Percentiles rank a stretch among this genome's conserved stretches.
These are phyloP conservation scores for Fregata magnificens DNA, from an alignment of 2,113 vertebrate genomes.

Conservation along the genomic window DNA sequence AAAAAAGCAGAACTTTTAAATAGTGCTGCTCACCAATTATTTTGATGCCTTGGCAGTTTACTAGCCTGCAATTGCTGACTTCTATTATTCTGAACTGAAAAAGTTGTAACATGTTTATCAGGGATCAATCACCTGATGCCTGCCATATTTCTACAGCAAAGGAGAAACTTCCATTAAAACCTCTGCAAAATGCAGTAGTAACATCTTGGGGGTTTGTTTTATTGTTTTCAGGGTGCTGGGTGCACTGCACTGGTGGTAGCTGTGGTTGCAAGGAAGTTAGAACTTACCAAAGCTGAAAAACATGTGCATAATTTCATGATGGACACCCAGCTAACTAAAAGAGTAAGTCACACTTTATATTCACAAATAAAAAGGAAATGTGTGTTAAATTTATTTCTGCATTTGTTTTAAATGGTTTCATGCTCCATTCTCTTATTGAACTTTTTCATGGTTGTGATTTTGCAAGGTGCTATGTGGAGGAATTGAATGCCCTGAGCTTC, in stretches of 20 bases:
- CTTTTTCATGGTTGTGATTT: neutral
- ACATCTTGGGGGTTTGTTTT: neutral
- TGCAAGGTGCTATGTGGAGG: neutral
- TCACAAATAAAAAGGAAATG: neutral
- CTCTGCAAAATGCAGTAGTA: neutral
- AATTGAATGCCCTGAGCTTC: neutral
- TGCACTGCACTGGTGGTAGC: slow-evolving; percentile 97
- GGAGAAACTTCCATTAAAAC: neutral
- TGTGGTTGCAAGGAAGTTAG: slow-evolving; percentile 95
- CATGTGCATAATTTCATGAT: slow-evolving; percentile 99
- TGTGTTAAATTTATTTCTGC: neutral
- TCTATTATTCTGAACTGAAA: neutral
- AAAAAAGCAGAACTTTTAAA: neutral
- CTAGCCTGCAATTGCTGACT: neutral
- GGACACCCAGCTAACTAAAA: slow-evolving; percentile 97
- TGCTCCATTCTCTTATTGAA: neutral
- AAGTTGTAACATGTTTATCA: neutral
- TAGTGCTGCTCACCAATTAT: neutral
- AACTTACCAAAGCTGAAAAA: slow-evolving; percentile 99
- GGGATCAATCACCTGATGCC: neutral
- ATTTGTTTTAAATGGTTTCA: neutral
- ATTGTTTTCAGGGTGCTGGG: slow-evolving; percentile 86
- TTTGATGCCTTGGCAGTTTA: neutral
- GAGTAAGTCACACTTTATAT: slow-evolving; percentile 78
- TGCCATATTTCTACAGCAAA: neutral